phyloP scores from a whole-genome alignment of 1,140 invertebrate genomes.

The Gonatopus flavifemur region DNA sequence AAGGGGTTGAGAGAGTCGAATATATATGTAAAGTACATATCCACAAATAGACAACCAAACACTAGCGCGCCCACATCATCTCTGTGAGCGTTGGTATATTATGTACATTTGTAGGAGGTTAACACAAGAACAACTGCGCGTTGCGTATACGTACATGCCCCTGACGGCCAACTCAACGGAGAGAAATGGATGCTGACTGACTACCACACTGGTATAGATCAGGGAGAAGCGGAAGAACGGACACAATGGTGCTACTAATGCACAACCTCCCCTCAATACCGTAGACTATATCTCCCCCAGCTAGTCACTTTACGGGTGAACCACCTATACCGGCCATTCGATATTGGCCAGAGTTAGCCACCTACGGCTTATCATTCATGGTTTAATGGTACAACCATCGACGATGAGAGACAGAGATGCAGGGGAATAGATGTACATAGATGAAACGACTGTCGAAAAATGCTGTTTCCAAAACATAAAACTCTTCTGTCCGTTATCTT shows the following conservation, averaged over 20 bases:
- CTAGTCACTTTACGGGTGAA: conserved; percentile 41
- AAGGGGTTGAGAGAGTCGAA: conserved; percentile 4
- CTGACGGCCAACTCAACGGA: no score
- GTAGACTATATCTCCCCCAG: conserved; percentile 23
- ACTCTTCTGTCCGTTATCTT: no score
- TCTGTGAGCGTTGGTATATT: no score
- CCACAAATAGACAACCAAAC: conserved; percentile 24
- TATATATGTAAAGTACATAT: conserved; percentile 21
- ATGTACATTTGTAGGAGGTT: no score
- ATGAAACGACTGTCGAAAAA: no score
- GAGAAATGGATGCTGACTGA: conserved; percentile 49
- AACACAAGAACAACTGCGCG: no score
- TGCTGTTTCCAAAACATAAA: no score
- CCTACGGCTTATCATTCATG: conserved; percentile 48
- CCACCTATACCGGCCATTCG: conserved; percentile 49
- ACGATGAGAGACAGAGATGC: no score
- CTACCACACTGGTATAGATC: conserved; percentile 55
- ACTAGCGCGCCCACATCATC: no score
- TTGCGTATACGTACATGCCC: no score
- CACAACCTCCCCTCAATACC: conserved; percentile 40
- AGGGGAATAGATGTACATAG: no score
- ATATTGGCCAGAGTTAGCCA: conserved; percentile 50
- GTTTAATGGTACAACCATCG: conserved; percentile 41
- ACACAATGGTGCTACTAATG: conserved; percentile 58
- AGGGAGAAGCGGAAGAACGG: conserved; percentile 46